A percentile compares a stretch with the other conserved stretches of the same genome.
Evolutionary conservation across 2,113 vertebrate species (phyloP).

Genomic region (Gadus macrocephalus): DNA sequence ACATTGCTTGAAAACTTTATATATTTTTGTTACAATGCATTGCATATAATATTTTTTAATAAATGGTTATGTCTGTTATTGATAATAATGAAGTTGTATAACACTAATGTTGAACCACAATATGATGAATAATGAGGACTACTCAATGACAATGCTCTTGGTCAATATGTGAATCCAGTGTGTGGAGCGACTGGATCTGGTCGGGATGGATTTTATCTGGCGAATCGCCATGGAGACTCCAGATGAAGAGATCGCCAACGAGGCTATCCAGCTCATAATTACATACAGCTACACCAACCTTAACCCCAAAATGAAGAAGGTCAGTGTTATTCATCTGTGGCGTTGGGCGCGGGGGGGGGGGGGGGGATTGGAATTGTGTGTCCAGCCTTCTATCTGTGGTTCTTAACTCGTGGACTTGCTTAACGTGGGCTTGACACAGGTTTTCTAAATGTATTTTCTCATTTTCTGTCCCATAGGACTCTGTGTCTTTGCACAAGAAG

Average conservation of each 20-base stretch:
- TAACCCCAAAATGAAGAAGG: conserved; percentile 97
- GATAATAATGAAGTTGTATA: too few species aligned
- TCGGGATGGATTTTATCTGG: conserved; percentile 99
- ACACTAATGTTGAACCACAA: too few species aligned
- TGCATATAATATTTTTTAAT: too few species aligned
- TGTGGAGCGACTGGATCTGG: conserved; percentile 94
- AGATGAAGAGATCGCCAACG: conserved; percentile 98
- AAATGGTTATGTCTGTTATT: too few species aligned
- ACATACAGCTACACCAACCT: conserved; percentile 98
- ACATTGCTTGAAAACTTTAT: too few species aligned
- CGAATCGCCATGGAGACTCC: conserved; percentile 98
- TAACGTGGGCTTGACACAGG: too few species aligned
- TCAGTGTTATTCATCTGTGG: conserved; percentile 41
- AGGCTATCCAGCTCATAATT: conserved; percentile 97
- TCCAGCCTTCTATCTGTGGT: not conserved
- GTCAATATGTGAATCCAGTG: conserved; percentile 68
- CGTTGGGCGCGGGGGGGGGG: too few species aligned
- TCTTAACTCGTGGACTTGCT: not conserved
- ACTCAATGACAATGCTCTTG: too few species aligned
- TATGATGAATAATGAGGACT: too few species aligned
- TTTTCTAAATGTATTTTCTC: too few species aligned
- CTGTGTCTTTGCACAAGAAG: conserved; percentile 97
- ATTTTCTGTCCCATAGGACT: conserved; percentile 77
- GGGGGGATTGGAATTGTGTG: too few species aligned
- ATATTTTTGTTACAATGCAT: too few species aligned